Evolutionary conservation across 2,888 invertebrate species (phyloP).

Genomic region (Portevinia maculata): DNA sequence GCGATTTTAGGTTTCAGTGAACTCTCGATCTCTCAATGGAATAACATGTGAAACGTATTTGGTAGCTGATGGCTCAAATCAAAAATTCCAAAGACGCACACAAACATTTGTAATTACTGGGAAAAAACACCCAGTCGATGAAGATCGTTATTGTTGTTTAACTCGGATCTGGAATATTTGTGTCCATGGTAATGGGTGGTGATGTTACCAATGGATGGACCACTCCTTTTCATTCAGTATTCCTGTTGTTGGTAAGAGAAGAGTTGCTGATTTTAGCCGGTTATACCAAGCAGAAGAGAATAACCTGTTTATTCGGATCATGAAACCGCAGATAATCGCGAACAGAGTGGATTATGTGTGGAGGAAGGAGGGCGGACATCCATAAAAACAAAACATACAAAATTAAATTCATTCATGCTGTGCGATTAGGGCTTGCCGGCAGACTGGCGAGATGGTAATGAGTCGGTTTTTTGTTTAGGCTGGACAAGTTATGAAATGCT

Average conservation of each 20-base stretch:
- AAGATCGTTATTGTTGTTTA: constrained; percentile 20
- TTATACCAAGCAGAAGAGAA: constrained; percentile 24
- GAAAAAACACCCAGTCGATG: constrained; percentile 44
- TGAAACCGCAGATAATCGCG: constrained; percentile 49
- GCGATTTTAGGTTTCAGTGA: constrained; percentile 65
- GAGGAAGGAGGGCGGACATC: constrained; percentile 1
- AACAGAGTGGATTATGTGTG: constrained; percentile 32
- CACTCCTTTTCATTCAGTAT: constrained; percentile 72
- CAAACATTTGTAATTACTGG: constrained; percentile 41
- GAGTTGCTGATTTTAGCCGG: constrained; percentile 46
- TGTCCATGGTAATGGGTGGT: constrained; percentile 38
- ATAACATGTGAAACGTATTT: constrained; percentile 47
- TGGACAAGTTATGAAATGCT: constrained; percentile 34
- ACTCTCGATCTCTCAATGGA: constrained; percentile 34
- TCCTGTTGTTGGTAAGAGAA: constrained; percentile 31
- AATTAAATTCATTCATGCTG: constrained; percentile 57
- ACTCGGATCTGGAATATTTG: constrained; percentile 1
- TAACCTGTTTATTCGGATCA: constrained; percentile 56
- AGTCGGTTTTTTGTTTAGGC: neutral
- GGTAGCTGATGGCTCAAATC: constrained; percentile 58
- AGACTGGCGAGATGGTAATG: constrained; percentile 30
- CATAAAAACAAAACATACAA: constrained; percentile 9
- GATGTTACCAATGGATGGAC: constrained; percentile 61
- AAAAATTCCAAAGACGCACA: constrained; percentile 47
- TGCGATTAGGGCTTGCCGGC: constrained; percentile 45